Evolutionary conservation across 2,888 invertebrate species (phyloP), one percentile per base, ranked within the genome.

Genomic region (Agelastica alni): DNA sequence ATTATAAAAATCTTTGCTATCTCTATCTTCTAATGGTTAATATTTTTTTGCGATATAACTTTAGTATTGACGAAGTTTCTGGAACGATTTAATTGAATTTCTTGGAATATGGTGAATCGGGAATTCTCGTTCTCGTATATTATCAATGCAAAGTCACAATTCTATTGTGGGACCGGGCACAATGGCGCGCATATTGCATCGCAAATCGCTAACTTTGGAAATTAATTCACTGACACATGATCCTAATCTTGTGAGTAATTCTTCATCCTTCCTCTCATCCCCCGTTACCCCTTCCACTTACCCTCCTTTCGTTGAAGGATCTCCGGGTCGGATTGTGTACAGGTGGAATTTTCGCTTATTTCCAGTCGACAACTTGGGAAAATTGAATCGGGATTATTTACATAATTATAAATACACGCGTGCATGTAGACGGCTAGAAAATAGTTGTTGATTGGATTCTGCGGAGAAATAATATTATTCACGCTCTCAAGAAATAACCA

Each of bases 101-200:
- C 70, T 67, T 66, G 36, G 17, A 26, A 7, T 9, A 6, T 6
- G 6, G 67, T 67, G 67, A 66, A 64, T 68, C 66, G 64, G 59
- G 68, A 65, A 70, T 70, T 70, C 69, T 70, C 64, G 58, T 65
- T n/a, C n/a, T n/a, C 41, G 41, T 31, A 67, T 69, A 68, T 71
- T 72, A 70, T 71, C 72, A 71, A 73, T 73, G 74, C 74, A 73
- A 73, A 75, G 74, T 75, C 74, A 74, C 74, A 75, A 71, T 72
- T 74, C 74, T 60, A 73, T 74, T 73, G 72, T 73, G 58, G 67
- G 68, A 67, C 53, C 53, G 47, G 51, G 65, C 63, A 72, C 71
- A 73, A 72, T 70, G 65, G 67, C 64, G 65, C 64, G 66, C 68
- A 34, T 48, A 70, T 66, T 65, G 68, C 69, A 69, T 71, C 71